Evolutionary conservation across 1,140 invertebrate species (phyloP), one percentile per base, ranked within the genome.

Genomic region (Bombus picipes): DNA sequence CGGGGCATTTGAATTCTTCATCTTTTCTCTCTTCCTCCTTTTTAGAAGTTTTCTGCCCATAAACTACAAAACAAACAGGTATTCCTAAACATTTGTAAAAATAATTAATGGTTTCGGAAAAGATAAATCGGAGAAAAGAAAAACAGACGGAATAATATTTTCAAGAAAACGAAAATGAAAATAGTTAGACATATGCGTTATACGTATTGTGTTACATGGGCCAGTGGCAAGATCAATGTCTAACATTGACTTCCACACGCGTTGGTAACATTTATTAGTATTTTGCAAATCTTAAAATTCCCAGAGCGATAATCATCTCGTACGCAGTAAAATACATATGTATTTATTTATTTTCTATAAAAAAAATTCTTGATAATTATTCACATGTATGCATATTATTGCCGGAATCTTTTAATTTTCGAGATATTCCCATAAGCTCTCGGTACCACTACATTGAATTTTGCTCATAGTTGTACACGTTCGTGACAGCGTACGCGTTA

Each of bases 1-100:
- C 96, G 5, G 97, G 97, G 92, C 97, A 98, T 79, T 94, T 94
- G 87, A 97, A 98, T 83, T 97, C 96, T 87, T 97, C 96, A 73
- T 97, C 96, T 85, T 97, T 96, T 57, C 95, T 95, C 37, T 95
- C 95, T 57, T 97, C 96, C 28, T 95, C 94, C n/a, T 94, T 94
- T 66, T 95, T 94, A 65, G 10, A 25, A 25, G 53, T 72, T 43
- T 86, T 76, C 53, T 81, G 66, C 1, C 37, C 53, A 6, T 22
- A 74, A 65, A 80, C 85, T 82, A 32, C 12, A 37, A 79, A 74
- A 41, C 22, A 53, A 65, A 81, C 70, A 43, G 5, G 47, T 53
- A 53, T 53, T 62, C 12, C n/a, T 12, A 62, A 62, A 62, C n/a
- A n/a, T 62, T 62, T 62, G 12, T n/a, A n/a, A 28, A n/a, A n/a